Percentiles rank a stretch among this genome's conserved stretches.
These are phyloP conservation scores for Acrocephalus kingi DNA, from an alignment of 2,113 vertebrate genomes.

Conservation along the genomic window DNA sequence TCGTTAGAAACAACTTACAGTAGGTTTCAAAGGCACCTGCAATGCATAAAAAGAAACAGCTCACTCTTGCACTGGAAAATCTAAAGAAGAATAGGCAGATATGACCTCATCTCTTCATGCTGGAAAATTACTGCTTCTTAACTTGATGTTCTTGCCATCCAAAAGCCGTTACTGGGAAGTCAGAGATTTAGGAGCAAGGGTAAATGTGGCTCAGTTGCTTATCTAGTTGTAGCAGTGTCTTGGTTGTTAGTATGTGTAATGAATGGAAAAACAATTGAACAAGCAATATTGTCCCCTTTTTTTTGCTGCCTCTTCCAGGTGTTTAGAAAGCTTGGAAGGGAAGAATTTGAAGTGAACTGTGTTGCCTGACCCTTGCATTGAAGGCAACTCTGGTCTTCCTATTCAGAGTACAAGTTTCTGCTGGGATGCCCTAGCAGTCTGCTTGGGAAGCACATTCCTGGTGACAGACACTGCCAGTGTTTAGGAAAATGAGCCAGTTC, in stretches of 20 bases:
- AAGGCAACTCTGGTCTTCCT: neutral
- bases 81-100: neutral
- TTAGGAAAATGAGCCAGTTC: neutral
- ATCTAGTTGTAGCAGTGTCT: neutral
- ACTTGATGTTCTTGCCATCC: neutral
- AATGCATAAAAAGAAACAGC: neutral
- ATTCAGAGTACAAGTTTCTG: neutral
- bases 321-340: neutral
- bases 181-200: neutral
- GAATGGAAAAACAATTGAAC: neutral
- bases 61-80: neutral
- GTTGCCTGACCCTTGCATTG: neutral
- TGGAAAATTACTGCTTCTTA: constrained; percentile 21
- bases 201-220: neutral
- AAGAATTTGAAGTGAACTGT: neutral
- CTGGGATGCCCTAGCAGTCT: neutral
- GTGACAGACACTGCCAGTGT: neutral
- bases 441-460: rapidly evolving
- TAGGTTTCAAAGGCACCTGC: neutral
- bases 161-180: neutral
- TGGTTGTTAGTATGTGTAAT: neutral
- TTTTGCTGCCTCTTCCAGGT: neutral
- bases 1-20: neutral
- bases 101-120: neutral
- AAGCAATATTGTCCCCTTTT: neutral